These are phyloP conservation scores for Pseudorectes ferrugineus DNA, from an alignment of 2,113 vertebrate species.

Conservation along the genomic window DNA sequence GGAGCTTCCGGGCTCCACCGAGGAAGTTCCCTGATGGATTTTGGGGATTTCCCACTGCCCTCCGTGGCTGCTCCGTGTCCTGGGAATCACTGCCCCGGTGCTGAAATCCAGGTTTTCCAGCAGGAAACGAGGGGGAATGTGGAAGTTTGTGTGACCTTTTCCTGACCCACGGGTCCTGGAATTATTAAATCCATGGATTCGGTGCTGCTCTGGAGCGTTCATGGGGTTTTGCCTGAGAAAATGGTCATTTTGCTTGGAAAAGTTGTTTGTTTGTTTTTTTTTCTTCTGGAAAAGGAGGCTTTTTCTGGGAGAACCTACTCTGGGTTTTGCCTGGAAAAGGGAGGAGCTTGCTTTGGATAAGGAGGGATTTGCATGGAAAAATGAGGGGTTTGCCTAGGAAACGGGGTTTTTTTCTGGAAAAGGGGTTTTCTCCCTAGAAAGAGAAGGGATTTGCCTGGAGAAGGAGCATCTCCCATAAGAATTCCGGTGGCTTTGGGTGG, in stretches of 20 bases:
- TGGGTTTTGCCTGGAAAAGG: neutral
- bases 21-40: neutral
- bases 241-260: neutral
- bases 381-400: neutral
- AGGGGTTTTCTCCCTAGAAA: neutral
- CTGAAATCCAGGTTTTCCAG: neutral
- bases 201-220: neutral
- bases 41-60: neutral
- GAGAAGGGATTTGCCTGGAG: neutral
- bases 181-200: neutral
- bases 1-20: fast-evolving
- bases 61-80: neutral
- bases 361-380: neutral
- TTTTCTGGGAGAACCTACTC: neutral
- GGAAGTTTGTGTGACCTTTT: neutral
- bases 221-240: neutral
- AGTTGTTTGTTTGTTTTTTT: neutral
- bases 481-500: neutral
- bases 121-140: fast-evolving
- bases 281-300: neutral
- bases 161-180: too few species aligned
- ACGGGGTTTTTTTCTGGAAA: neutral
- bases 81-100: neutral
- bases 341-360: neutral
- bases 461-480: neutral